Conservation (phyloP, 2,113 vertebrate species). For the Odocoileus virginianus region DNA sequence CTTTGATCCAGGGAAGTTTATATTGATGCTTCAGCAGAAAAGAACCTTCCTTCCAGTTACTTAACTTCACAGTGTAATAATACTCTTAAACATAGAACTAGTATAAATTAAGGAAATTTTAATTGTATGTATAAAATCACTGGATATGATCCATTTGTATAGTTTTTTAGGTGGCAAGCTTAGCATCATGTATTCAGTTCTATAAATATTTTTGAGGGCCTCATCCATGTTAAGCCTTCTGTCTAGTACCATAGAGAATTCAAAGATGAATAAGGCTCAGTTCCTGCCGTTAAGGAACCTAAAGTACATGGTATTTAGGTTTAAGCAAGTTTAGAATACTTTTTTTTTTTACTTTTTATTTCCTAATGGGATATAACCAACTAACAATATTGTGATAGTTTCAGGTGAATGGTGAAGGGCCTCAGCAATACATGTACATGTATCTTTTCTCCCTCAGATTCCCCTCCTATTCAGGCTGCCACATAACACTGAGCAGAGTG, state of each 20-base stretch:
- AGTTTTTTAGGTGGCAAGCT: neutral
- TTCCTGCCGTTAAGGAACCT: neutral
- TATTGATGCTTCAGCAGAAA: neutral
- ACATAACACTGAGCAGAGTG: neutral
- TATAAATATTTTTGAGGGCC: conserved; percentile 7
- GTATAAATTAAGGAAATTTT: conserved; percentile 30
- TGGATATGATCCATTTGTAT: neutral
- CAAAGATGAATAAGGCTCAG: neutral
- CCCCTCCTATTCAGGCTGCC: neutral
- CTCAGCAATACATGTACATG: neutral
- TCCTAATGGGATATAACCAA: neutral
- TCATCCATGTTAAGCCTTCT: neutral
- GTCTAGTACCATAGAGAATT: neutral
- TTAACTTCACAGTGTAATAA: neutral
- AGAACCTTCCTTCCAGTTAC: neutral
- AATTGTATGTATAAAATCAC: neutral
- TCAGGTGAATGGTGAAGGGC: neutral
- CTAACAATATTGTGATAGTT: neutral
- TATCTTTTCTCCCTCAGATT: neutral
- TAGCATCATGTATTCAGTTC: neutral
- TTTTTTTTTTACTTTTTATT: neutral
- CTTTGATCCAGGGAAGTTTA: neutral
- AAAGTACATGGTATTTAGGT: neutral
- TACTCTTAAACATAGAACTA: neutral
- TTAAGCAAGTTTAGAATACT: neutral